Conservation (phyloP, 2,113 vertebrate genomes). For the Cryptotis parvus region DNA sequence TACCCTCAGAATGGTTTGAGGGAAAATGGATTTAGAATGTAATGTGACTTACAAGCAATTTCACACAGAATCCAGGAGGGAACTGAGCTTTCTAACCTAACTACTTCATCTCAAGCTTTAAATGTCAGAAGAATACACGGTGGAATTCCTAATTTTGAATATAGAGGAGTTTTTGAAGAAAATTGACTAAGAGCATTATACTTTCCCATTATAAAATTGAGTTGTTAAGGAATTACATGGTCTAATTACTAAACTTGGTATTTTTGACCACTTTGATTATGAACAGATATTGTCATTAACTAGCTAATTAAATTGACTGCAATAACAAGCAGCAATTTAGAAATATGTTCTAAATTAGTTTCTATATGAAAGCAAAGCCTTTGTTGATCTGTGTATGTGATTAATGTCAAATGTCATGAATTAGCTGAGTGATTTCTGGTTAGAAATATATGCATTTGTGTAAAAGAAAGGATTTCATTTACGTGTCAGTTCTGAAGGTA, state of each 20-base stretch:
- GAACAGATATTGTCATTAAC: conserved; percentile 88
- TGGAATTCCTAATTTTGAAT: conserved; percentile 85
- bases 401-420: conserved; percentile 85
- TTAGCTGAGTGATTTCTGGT: conserved; percentile 73
- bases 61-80: conserved; percentile 68
- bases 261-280: conserved; percentile 88
- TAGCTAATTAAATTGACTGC: conserved; percentile 87
- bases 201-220: conserved; percentile 84
- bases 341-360: conserved; percentile 87
- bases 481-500: conserved; percentile 5
- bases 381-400: conserved; percentile 84
- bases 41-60: conserved; percentile 76
- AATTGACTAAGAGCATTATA: conserved; percentile 81
- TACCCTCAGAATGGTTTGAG: conserved; percentile 60
- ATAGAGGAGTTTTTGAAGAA: conserved; percentile 78
- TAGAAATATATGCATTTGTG: conserved; percentile 63
- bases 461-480: conserved; percentile 42
- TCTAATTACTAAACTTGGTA: conserved; percentile 87
- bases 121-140: conserved; percentile 84
- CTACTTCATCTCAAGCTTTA: conserved; percentile 78
- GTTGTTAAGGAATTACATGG: conserved; percentile 85
- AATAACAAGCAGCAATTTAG: conserved; percentile 87
- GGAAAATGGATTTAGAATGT: conserved; percentile 70
- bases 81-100: conserved; percentile 79
- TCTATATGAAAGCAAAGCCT: conserved; percentile 84